Conservation (phyloP, 2,888 invertebrate species). For the Lasius fuliginosus region DNA sequence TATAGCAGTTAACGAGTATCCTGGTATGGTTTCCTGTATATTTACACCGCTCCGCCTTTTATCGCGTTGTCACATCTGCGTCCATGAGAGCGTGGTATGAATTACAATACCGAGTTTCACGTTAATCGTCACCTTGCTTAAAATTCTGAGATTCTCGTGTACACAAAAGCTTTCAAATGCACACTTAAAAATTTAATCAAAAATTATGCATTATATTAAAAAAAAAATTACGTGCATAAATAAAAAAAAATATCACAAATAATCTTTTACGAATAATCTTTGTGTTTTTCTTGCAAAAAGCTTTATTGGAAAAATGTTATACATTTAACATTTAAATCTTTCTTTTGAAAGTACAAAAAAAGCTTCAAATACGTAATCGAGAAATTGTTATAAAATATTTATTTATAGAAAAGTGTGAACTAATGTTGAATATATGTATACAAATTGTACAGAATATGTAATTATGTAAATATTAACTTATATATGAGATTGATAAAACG, state of each 20-base stretch:
- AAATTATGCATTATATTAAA: no score
- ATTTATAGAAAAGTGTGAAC: not conserved
- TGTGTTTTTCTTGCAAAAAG: not conserved
- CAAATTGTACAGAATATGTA: not conserved
- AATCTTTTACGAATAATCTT: not conserved
- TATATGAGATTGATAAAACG: not conserved
- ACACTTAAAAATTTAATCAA: not conserved
- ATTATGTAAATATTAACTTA: slow-evolving; percentile 7
- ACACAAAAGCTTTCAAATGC: not conserved
- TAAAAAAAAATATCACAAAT: not conserved
- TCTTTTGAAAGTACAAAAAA: not conserved
- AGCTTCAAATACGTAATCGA: not conserved
- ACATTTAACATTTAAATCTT: not conserved
- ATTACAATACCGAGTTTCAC: slow-evolving; percentile 24
- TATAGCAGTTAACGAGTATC: slow-evolving; percentile 82
- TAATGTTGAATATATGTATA: not conserved
- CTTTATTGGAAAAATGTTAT: not conserved
- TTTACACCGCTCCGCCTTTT: not conserved
- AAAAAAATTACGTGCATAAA: not conserved
- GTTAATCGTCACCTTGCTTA: not conserved
- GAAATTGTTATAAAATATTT: not conserved
- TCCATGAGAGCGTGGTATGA: slow-evolving; percentile 11
- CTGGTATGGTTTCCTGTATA: slow-evolving; percentile 76
- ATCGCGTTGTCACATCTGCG: slow-evolving; percentile 22
- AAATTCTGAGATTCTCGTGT: not conserved